Conservation (phyloP, 2,888 invertebrate genomes). For the Deroplatys truncata region DNA sequence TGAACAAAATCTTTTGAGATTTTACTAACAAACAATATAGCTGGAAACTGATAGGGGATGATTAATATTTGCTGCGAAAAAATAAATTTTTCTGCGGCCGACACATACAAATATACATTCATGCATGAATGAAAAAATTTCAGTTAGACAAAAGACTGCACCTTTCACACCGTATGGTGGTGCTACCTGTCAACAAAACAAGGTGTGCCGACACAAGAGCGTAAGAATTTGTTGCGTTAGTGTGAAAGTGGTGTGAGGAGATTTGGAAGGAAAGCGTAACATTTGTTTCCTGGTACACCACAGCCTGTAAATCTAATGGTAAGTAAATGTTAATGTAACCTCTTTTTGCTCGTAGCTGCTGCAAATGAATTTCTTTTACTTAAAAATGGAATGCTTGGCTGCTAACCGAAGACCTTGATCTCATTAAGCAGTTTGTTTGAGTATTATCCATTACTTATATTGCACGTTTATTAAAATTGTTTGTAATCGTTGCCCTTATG, state of each 20-base stretch:
- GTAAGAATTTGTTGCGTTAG: background rate
- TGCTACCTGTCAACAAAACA: conserved; percentile 16
- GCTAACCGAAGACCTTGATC: background rate
- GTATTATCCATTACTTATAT: background rate
- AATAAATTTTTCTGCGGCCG: too few relatives aligned
- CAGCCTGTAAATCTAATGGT: background rate
- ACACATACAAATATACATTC: too few relatives aligned
- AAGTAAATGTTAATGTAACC: background rate
- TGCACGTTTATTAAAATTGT: background rate
- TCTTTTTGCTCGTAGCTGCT: background rate
- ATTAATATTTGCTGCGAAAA: too few relatives aligned
- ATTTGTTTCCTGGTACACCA: background rate
- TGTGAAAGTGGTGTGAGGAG: background rate
- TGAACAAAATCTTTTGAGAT: too few relatives aligned
- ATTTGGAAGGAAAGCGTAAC: background rate
- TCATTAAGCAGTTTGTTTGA: background rate
- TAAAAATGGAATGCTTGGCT: background rate
- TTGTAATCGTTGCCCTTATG: background rate
- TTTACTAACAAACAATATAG: too few relatives aligned
- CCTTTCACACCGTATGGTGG: background rate
- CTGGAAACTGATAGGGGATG: too few relatives aligned
- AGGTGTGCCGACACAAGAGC: conserved; percentile 5
- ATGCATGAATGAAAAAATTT: background rate
- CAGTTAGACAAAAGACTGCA: background rate
- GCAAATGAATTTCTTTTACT: background rate